phyloP scores from a whole-genome alignment of 2,797 vertebrate species.

The Sorex maritimensis region DNA sequence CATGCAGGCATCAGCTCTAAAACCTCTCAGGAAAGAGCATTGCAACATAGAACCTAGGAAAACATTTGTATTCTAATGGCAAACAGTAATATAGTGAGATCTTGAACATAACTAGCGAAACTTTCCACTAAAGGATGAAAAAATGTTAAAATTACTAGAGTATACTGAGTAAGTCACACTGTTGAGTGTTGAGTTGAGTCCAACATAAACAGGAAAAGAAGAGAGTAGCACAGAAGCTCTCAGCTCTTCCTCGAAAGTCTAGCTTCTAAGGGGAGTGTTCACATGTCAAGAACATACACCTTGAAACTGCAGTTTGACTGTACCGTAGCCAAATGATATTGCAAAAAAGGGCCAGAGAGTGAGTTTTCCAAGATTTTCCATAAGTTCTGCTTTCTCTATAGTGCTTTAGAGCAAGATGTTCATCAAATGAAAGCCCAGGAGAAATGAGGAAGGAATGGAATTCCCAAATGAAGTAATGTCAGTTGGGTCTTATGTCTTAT shows the following conservation, averaged over 20 bases:
- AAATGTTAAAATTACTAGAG: slow-evolving; percentile 50
- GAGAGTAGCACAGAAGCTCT: slow-evolving; percentile 65
- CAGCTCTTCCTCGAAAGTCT: slow-evolving; percentile 62
- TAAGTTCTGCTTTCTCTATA: slow-evolving; percentile 18
- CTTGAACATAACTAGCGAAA: slow-evolving; percentile 44
- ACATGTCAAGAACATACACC: slow-evolving; percentile 51
- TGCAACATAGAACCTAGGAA: not conserved
- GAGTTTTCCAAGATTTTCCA: not conserved
- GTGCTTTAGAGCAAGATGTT: slow-evolving; percentile 37
- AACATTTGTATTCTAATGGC: not conserved
- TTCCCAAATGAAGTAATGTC: slow-evolving; percentile 25
- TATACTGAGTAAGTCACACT: not conserved
- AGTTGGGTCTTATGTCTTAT: not conserved
- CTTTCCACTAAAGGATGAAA: slow-evolving; percentile 28
- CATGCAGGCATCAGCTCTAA: not conserved
- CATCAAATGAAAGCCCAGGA: slow-evolving; percentile 39
- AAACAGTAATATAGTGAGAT: slow-evolving; percentile 52
- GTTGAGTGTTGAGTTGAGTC: slow-evolving; percentile 26
- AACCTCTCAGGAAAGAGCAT: not conserved
- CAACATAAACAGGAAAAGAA: slow-evolving; percentile 79
- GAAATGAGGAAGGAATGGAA: slow-evolving; percentile 14
- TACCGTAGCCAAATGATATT: slow-evolving; percentile 35
- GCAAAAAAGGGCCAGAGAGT: not conserved
- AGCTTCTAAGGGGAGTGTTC: slow-evolving; percentile 1
- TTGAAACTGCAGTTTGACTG: slow-evolving; percentile 51